Conservation (phyloP, 2,888 invertebrate genomes). For the Norana najaformis region DNA sequence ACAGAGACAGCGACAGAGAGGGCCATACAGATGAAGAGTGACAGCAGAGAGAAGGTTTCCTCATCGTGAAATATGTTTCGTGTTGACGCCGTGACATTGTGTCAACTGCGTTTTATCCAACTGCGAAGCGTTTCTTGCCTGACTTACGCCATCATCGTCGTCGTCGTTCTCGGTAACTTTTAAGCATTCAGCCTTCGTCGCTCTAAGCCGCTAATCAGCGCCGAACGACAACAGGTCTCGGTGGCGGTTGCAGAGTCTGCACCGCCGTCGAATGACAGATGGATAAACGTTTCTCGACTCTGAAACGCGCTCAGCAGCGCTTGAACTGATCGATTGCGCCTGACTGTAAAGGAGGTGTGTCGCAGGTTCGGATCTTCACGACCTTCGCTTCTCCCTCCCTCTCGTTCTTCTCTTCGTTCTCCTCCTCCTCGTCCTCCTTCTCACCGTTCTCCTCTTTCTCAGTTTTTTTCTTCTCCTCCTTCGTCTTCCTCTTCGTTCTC, state of each 20-base stretch:
- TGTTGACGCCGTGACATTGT: not conserved
- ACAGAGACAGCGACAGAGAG: not conserved
- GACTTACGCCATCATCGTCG: too few species aligned
- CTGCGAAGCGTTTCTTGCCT: not conserved
- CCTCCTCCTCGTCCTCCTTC: not conserved
- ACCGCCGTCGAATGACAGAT: not conserved
- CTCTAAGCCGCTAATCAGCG: slow-evolving; percentile 13
- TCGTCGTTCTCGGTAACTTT: slow-evolving; percentile 13
- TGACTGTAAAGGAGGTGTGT: not conserved
- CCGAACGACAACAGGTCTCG: not conserved
- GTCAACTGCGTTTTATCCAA: not conserved
- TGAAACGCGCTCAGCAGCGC: not conserved
- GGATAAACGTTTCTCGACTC: slow-evolving; percentile 13
- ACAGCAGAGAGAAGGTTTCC: too few species aligned
- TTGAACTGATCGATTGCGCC: not conserved
- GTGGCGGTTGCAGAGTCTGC: not conserved
- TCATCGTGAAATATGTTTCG: slow-evolving; percentile 13
- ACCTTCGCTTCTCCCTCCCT: not conserved
- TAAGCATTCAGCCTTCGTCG: not conserved
- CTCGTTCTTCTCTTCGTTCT: not conserved
- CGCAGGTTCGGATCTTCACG: not conserved
- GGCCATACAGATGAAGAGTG: too few species aligned
- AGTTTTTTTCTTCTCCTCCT: too few species aligned
- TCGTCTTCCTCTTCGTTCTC: too few species aligned
- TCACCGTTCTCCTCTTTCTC: not conserved